Percentiles rank a stretch among this genome's conserved stretches.
Evolutionary conservation across 2,113 vertebrate species (phyloP).

Genomic region (Neolamprologus devosi): DNA sequence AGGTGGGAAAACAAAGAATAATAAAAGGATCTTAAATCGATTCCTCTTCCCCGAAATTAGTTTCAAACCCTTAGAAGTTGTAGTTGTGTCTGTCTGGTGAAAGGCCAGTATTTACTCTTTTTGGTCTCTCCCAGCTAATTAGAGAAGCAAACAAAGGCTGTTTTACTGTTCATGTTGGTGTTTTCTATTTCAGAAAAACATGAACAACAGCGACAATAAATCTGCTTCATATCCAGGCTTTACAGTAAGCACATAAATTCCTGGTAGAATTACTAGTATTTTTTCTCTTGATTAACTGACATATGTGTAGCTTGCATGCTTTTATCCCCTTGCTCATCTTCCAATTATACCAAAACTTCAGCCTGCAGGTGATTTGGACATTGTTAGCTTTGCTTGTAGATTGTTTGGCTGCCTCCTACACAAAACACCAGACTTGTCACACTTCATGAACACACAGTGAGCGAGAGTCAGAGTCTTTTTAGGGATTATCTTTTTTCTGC

Average conservation of each 20-base stretch:
- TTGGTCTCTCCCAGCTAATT: background rate
- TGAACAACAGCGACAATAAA: background rate
- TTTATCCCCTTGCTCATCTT: background rate
- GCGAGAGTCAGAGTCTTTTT: background rate
- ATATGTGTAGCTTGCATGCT: background rate
- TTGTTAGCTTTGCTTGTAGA: background rate
- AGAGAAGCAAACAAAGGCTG: background rate
- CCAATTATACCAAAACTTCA: background rate
- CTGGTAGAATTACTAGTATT: background rate
- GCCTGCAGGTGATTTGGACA: background rate
- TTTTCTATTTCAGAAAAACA: rapidly evolving
- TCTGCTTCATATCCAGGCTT: background rate
- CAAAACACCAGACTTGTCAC: background rate
- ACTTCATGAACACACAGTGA: background rate
- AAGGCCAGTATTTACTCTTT: background rate
- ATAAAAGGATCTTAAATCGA: background rate
- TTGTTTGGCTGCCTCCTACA: background rate
- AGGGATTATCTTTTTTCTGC: background rate
- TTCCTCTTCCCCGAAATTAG: background rate
- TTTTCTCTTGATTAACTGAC: background rate
- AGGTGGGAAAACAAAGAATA: background rate
- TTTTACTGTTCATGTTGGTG: background rate
- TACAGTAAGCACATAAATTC: background rate
- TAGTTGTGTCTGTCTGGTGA: background rate
- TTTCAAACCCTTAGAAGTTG: background rate